Base-by-base conservation (phyloP, 2,113 vertebrate species). In the Pyxicephalus adspersus region DNA sequence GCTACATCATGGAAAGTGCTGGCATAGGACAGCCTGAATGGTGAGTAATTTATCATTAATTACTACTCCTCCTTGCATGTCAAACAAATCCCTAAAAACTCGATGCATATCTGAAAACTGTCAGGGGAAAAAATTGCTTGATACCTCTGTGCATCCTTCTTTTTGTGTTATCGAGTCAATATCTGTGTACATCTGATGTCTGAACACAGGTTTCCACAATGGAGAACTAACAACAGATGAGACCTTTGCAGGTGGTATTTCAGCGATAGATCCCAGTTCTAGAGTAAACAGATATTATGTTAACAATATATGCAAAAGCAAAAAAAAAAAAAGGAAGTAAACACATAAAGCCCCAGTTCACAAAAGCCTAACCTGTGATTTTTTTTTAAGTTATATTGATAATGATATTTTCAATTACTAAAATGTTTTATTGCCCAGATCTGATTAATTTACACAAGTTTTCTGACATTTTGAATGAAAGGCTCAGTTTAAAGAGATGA, bases 171-270 rank as follows among this genome's bases (percentile, higher is more conserved):
- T 86, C 0, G 0, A 82, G 25, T 72, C 81, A 11, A 74, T 73
- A 76, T 89, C 89, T 76, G 93, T 91, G 86, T 87, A 90, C 78
- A 95, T 86, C 9, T 95, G 96, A 45, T 98, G 95, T 83, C 93
- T 92, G 87, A 99, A 96, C 85, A 99, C 91, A 31, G 95, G 93
- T 88, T 96, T 98, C 98, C 98, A 99, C 31, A 99, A 87, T 15
- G 95, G 94, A 26, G 95, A 98, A 64, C 91, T 92, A 79, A 98
- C 92, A 87, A 98, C 92, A 23, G 95, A 91, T 3, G 91, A 86
- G 85, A 96, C 90, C 89, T 97, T 94, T 76, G 92, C 86, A 6
- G 92, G 85, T 52, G 95, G 89, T 68, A 96, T 87, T 22, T 96
- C 94, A 88, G 93, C 90, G 26, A 95, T 88, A 28, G 85, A 87